Evolutionary conservation across 2,888 invertebrate species (phyloP).

Genomic region (Tiliacea citrago): DNA sequence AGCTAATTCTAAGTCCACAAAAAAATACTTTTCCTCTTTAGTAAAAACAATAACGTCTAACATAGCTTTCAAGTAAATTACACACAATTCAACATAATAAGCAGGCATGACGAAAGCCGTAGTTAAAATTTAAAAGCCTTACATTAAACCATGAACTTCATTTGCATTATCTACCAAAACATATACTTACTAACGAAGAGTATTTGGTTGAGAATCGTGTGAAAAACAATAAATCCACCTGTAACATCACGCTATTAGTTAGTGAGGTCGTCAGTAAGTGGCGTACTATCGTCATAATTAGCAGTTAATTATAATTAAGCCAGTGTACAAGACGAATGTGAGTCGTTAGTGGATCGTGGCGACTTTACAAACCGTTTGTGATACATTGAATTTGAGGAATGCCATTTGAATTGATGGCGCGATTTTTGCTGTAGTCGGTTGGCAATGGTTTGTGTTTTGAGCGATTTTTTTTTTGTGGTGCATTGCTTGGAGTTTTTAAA

Average conservation of each 20-base stretch:
- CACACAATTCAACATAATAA: constrained; percentile 40
- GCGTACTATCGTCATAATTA: constrained; percentile 75
- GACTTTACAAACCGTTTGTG: constrained; percentile 59
- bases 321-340: constrained; percentile 75
- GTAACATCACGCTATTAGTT: constrained; percentile 62
- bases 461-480: not conserved
- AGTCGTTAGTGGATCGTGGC: constrained; percentile 71
- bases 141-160: constrained; percentile 55
- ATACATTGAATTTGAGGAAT: constrained; percentile 55
- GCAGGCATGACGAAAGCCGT: constrained; percentile 42
- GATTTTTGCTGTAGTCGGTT: constrained; percentile 21
- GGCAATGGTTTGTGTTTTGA: constrained; percentile 40
- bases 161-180: constrained; percentile 58
- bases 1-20: not conserved
- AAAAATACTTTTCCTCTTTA: constrained; percentile 21
- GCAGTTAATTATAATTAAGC: constrained; percentile 80
- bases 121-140: constrained; percentile 46
- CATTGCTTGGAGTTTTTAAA: constrained; percentile 5
- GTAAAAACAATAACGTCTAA: constrained; percentile 20
- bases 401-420: constrained; percentile 28
- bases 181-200: constrained; percentile 32
- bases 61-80: constrained; percentile 48
- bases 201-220: constrained; percentile 57
- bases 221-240: constrained; percentile 59
- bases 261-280: constrained; percentile 66